Base-by-base conservation (phyloP, 1,140 invertebrate genomes). In the Pygmarrhopalites habei region DNA sequence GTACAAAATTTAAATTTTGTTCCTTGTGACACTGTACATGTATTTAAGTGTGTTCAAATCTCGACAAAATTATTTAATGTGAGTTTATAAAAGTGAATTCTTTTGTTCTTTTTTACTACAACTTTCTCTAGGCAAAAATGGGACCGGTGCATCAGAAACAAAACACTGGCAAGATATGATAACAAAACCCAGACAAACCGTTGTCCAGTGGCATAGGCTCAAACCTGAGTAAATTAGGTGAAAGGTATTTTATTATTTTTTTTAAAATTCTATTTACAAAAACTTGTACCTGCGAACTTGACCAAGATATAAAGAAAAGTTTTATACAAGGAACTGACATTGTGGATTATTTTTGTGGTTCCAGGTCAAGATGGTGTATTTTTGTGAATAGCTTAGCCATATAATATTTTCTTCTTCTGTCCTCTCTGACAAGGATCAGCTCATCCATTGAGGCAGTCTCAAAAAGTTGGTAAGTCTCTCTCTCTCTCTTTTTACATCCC, bases 161-260 rank as follows among this genome's bases (percentile, higher is more conserved):
- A 93, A 93, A 75, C 91, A 94, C 73, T 93, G 90, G 90, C 89
- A 92, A 72, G 92, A 95, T 73, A 95, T 95, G 92, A 92, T 95
- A 62, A 92, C 89, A 35, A 95, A 95, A 74, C 92, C 92, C 1
- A 79, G 91, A 63, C 90, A 95, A 77, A 92, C 88, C 59, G 90
- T 94, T 63, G 88, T 92, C 7, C 68, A 70, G 32, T 70, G 68
- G 68, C 68, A 70, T 66, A 57, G 77, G 60, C 72, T 80, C 17
- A 77, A 79, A 67, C 78, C 78, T 35, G 62, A 68, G 60, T 65
- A 65, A n/a, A n/a, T n/a, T n/a, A n/a, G n/a, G n/a, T n/a, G n/a
- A n/a, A n/a, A n/a, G n/a, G n/a, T n/a, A n/a, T n/a, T n/a, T n/a
- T n/a, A n/a, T n/a, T n/a, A n/a, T n/a, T n/a, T n/a, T n/a, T n/a